A percentile compares a stretch with the other conserved stretches of the same genome.
Conservation (phyloP, 2,888 invertebrate genomes). For the Sesia bembeciformis region DNA sequence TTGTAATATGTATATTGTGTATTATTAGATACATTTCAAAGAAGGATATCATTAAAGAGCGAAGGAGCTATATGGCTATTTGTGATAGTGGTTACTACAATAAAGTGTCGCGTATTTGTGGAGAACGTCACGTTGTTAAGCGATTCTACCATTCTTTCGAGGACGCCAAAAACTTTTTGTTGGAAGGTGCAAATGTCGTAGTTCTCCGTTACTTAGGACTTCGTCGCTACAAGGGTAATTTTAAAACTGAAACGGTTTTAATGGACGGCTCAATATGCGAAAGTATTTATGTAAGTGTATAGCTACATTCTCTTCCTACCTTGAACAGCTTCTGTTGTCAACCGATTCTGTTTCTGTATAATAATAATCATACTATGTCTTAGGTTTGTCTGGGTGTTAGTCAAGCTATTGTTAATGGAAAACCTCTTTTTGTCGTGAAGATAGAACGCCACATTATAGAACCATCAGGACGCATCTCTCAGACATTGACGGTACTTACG, state of each 20-base stretch:
- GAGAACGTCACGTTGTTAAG: constrained; percentile 51
- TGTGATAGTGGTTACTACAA: constrained; percentile 73
- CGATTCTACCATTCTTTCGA: constrained; percentile 67
- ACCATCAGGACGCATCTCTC: constrained; percentile 66
- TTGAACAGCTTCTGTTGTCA: neutral
- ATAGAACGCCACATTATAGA: constrained; percentile 75
- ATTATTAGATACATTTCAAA: constrained; percentile 54
- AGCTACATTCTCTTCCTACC: no score
- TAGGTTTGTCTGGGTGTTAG: constrained; percentile 69
- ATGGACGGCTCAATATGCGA: constrained; percentile 75
- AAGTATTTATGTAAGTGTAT: constrained; percentile 74
- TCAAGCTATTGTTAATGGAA: constrained; percentile 65
- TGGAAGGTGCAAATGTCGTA: constrained; percentile 78
- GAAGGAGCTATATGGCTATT: constrained; percentile 68
- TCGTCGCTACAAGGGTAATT: constrained; percentile 61
- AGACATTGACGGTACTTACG: constrained; percentile 70
- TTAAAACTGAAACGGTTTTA: constrained; percentile 71
- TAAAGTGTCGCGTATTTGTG: constrained; percentile 63
- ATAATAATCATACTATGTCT: neutral
- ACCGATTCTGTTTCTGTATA: neutral
- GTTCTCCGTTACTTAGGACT: constrained; percentile 76
- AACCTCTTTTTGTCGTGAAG: constrained; percentile 69
- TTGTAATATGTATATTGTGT: neutral
- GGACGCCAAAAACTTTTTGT: constrained; percentile 63
- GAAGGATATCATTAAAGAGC: constrained; percentile 57